Evolutionary conservation across 2,797 vertebrate genomes (phyloP).

Genomic region (Petrocephalus sullivani): DNA sequence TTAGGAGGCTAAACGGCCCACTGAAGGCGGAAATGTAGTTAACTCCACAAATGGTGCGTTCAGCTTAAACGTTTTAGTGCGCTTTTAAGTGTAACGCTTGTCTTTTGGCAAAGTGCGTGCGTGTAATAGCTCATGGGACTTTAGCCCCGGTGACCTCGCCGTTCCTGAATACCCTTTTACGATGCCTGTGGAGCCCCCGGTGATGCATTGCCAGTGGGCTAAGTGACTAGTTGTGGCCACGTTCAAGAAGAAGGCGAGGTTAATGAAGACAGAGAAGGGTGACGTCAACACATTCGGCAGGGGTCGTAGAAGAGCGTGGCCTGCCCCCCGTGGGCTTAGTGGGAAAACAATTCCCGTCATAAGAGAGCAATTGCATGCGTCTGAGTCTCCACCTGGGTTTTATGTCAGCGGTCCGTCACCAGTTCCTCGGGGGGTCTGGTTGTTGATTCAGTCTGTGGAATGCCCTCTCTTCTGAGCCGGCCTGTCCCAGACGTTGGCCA

Average conservation of each 20-base stretch:
- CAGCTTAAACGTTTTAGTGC: neutral
- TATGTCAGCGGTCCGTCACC: neutral
- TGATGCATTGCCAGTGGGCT: neutral
- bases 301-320: neutral
- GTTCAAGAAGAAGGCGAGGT: neutral
- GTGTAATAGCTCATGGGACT: neutral
- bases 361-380: constrained; percentile 9
- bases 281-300: constrained; percentile 20
- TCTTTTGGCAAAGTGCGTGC: neutral
- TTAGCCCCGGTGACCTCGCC: neutral
- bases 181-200: neutral
- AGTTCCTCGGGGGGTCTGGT: neutral
- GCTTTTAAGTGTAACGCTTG: neutral
- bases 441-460: constrained; percentile 3
- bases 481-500: neutral
- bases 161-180: neutral
- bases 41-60: constrained; percentile 1
- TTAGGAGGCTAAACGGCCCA: neutral
- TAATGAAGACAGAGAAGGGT: constrained; percentile 9
- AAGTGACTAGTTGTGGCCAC: neutral
- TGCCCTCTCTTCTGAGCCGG: neutral
- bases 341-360: constrained; percentile 20
- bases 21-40: neutral
- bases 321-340: neutral
- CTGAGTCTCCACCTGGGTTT: constrained; percentile 20